Percentiles rank a stretch among this genome's conserved stretches.
These are phyloP conservation scores for Entomobrya proxima DNA, from an alignment of 2,888 invertebrate species.

Conservation along the genomic window DNA sequence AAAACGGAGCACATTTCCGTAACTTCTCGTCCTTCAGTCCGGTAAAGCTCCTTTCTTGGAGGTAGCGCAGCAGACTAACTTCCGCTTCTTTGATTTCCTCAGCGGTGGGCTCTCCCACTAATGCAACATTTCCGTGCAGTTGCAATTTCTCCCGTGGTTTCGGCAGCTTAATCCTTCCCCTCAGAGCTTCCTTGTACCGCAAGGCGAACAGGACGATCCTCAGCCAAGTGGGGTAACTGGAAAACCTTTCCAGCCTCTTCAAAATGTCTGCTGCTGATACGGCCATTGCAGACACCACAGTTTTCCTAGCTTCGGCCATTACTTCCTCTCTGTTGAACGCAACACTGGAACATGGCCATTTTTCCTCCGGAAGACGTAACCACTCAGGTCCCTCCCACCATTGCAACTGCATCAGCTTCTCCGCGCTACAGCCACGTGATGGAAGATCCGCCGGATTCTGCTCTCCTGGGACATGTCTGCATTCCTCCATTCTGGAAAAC, in stretches of 20 bases:
- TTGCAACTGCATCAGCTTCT: neutral
- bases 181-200: neutral
- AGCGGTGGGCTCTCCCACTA: too few relatives aligned
- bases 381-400: slow-evolving; percentile 53
- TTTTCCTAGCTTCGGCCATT: neutral
- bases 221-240: neutral
- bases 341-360: slow-evolving; percentile 21
- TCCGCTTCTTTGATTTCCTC: slow-evolving; percentile 2
- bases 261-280: neutral
- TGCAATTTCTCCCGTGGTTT: too few relatives aligned
- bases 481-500: neutral
- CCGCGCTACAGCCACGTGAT: slow-evolving; percentile 14
- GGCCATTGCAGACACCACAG: neutral
- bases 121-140: too few relatives aligned
- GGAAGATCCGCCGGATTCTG: slow-evolving; percentile 44
- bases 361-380: neutral
- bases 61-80: neutral
- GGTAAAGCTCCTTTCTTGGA: neutral
- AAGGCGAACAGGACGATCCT: neutral
- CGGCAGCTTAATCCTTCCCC: neutral
- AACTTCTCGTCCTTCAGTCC: neutral
- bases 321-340: slow-evolving; percentile 14
- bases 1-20: neutral
- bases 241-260: slow-evolving; percentile 42
- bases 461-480: slow-evolving; percentile 34